Conservation (phyloP, 2,113 vertebrate genomes). For the Neopipo cinnamomea region DNA sequence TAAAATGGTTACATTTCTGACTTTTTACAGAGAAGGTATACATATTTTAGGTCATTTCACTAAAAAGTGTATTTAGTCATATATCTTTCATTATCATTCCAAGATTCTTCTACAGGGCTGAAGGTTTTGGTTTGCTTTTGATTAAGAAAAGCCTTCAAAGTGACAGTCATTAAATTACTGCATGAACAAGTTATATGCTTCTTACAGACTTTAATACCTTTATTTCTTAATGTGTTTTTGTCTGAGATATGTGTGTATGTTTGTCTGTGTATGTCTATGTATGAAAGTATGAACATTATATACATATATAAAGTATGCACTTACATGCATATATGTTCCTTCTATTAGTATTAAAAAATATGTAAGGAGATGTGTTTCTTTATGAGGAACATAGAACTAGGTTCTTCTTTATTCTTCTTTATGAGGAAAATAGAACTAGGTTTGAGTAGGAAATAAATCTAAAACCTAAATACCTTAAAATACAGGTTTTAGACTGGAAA, state of each 20-base stretch:
- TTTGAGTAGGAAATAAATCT: neutral
- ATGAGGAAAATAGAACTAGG: neutral
- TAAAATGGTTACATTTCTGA: neutral
- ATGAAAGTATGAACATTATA: neutral
- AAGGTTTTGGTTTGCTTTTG: neutral
- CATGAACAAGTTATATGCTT: neutral
- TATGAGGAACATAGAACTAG: neutral
- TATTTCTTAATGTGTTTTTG: neutral
- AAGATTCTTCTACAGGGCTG: neutral
- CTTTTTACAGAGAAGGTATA: neutral
- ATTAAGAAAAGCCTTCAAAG: neutral
- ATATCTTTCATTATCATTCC: neutral
- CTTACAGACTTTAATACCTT: neutral
- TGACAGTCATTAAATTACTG: neutral
- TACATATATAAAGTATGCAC: too few species aligned
- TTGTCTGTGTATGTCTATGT: neutral
- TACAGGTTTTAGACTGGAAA: neutral
- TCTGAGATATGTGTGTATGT: neutral
- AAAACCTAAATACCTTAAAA: neutral
- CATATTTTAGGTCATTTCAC: neutral
- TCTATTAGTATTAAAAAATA: neutral
- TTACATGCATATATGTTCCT: rapidly evolving
- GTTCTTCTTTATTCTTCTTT: neutral
- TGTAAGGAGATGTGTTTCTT: neutral
- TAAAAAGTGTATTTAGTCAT: neutral